Conservation (phyloP, 2,113 vertebrate genomes). For the Dolichallabes microphthalmus region DNA sequence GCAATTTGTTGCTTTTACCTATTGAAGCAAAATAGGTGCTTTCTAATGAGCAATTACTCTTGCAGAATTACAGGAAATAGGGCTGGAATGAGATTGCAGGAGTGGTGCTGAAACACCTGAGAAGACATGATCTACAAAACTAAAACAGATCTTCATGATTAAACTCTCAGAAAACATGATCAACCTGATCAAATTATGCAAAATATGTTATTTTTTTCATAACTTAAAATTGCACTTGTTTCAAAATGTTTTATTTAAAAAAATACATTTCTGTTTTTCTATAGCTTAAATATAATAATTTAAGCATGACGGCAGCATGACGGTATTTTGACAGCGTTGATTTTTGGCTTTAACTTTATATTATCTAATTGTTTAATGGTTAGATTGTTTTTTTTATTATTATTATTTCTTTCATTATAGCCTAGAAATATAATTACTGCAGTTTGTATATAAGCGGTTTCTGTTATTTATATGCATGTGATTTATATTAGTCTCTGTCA, state of each 20-base stretch:
- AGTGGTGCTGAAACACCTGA: conserved; percentile 27
- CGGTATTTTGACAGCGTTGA: not conserved
- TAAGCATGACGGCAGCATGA: not conserved
- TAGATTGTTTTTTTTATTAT: not conserved
- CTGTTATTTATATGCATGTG: not conserved
- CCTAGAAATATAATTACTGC: not conserved
- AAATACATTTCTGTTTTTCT: not conserved
- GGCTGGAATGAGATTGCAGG: conserved; percentile 21
- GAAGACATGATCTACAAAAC: conserved; percentile 31
- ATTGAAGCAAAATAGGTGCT: not conserved
- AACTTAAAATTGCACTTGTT: not conserved
- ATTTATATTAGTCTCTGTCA: not conserved
- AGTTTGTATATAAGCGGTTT: not conserved
- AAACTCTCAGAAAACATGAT: no score
- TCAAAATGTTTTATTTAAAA: not conserved
- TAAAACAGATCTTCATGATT: not conserved
- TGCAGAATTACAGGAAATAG: conserved; percentile 22
- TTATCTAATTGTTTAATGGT: not conserved
- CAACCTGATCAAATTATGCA: not conserved
- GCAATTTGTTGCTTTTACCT: not conserved
- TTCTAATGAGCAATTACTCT: not conserved
- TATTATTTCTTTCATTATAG: not conserved
- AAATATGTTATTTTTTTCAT: not conserved
- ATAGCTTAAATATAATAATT: not conserved
- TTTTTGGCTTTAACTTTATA: not conserved